Evolutionary conservation across 2,113 vertebrate species (phyloP), one percentile per base, ranked within the genome.

Genomic region (Hemicordylus capensis): DNA sequence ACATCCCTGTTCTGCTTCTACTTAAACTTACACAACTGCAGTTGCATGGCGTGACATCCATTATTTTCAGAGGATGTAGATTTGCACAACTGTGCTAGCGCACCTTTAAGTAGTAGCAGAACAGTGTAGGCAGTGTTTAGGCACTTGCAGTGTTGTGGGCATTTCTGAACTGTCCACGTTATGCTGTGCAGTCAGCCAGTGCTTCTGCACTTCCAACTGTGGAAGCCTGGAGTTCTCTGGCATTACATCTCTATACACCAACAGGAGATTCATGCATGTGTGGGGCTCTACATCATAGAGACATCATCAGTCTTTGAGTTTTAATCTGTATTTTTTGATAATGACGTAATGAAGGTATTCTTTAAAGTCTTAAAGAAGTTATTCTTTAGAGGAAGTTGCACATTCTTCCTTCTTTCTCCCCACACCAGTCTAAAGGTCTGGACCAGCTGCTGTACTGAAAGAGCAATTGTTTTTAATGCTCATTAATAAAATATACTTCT

Each of bases 391-490:
- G 24, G 37, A 66, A 77, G 51, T 74, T 48, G 87, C 17, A 66
- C 46, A 17, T 63, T 51, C 44, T 88, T 48, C 51, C 42, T 37
- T 69, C 42, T 6, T 77, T 59, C 39, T 22, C 9, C 34, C 58
- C 19, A 58, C 56, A 4, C 34, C 37, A 54, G 9, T 37, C 19
- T 37, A 82, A 89, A 88, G 58, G 34, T 80, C 86, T 78, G 54
- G 83, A 69, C 59, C 86, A 17, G 85, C 85, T 91, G 69, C 80
- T 85, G 81, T 63, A 83, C 73, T 67, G 44, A 91, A 85, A 90
- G 90, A 90, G 59, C 84, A 90, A 91, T 92, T 93, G 89, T 91
- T 93, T 85, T 87, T 87, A 91, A 92, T 88, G 80, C 80, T 89
- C 83, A 87, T 90, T 90, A 92, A 94, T 85, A 93, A 95, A 95